Evolutionary conservation across 2,888 invertebrate species (phyloP), one percentile per base, ranked within the genome.

Genomic region (Melanostoma mellinum): DNA sequence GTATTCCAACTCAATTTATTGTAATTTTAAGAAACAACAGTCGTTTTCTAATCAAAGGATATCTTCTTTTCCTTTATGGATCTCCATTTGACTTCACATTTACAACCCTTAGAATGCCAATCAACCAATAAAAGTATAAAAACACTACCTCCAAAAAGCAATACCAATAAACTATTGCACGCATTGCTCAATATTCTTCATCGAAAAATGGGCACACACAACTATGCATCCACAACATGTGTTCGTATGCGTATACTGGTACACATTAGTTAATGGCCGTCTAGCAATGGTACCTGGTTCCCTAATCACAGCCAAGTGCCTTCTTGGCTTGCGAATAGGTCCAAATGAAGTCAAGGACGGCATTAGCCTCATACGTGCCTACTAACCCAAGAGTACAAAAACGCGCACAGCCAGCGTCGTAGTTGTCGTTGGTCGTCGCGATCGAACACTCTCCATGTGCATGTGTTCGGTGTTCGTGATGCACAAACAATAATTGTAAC

Each of bases 341-440:
- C 74, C 71, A 79, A 84, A 84, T 71, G 79, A 75, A 84, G 84
- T 84, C 84, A 84, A 84, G 84, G 79, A 56, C 84, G 79, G 55
- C 84, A 79, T 84, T 84, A 84, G 84, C 84, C 79, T 52, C 58
- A 84, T 84, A 84, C 84, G 84, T 84, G 84, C 72, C 77, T 77
- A 53, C 72, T 55, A 55, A 61, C 9, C 8, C 32, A 44, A n/a
- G n/a, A 50, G 32, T 30, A 44, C 9, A 56, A 35, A 44, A n/a
- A 8, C 30, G 58, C 4, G 42, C 52, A 9, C 46, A 6, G 20
- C 20, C 32, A 50, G n/a, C 56, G 20, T 3, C 36, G 20, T 20
- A 20, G 20, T 20, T 20, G 20, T 20, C 32, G 6, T 10, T 44
- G 42, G 46, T 35, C 2, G 48, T 1, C 35, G 10, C 20, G 30